Base-by-base conservation (phyloP, 2,888 invertebrate species). In the Molorchus minor region DNA sequence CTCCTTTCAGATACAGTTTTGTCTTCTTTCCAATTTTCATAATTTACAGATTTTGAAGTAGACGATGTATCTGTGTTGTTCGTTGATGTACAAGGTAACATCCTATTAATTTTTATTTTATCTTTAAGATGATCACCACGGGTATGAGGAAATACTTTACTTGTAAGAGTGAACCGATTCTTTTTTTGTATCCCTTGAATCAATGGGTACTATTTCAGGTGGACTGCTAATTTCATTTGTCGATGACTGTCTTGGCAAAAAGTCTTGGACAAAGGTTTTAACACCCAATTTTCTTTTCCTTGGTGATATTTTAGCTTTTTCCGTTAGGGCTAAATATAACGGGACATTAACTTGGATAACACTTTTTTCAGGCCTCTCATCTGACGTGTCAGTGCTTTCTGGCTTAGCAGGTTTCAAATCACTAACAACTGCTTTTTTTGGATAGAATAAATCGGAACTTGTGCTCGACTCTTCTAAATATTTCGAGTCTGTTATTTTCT, bases 381-480 rank as follows among this genome's bases (percentile, higher is more conserved):
- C 46, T 2, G 55, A 53, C 10, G 61, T 53, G 29, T 65, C 58
- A 12, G 61, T 62, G 19, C 60, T 63, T 21, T 16, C 25, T 30
- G 36, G 17, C 15, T 52, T 20, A n/a, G 20, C 10, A 3, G 16
- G 19, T 12, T 7, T 4, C 2, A 30, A 36, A 19, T 46, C 41
- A 5, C 7, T 13, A 7, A 25, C 2, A 3, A 10, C 36, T 20
- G 30, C 13, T 54, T 61, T 68, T 45, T 73, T 84, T 12, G 84
- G 76, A 2, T 80, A 81, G 62, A 84, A 84, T 3, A 84, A 72
- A 72, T 84, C 83, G 41, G 83, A 83, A 40, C 81, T 82, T 2
- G 79, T 79, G 61, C 79, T 82, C 33, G 82, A 83, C 63, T 88
- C 88, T 72, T 85, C 86, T 41, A 83, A 82, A 71, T 87, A 88